Conservation (phyloP, 2,113 vertebrate genomes). For the Triplophysa dalaica region DNA sequence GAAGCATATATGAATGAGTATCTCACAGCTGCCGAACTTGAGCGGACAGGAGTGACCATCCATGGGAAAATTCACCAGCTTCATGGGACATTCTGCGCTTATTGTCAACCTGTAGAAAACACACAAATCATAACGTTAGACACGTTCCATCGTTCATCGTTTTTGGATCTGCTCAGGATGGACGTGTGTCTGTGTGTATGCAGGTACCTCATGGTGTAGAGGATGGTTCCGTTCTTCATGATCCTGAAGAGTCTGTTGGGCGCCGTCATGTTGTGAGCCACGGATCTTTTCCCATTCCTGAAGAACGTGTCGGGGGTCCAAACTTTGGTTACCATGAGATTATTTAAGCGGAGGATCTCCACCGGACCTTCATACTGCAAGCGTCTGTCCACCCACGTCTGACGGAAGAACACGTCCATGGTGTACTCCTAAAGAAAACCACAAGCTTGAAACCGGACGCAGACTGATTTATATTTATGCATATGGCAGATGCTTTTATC, state of each 20-base stretch:
- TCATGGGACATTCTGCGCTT: slow-evolving; percentile 97
- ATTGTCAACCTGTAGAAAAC: slow-evolving; percentile 87
- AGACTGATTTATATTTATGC: too few relatives aligned
- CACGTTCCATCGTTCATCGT: too few relatives aligned
- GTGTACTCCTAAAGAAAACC: slow-evolving; percentile 87
- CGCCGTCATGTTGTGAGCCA: slow-evolving; percentile 97
- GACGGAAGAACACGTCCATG: slow-evolving; percentile 98
- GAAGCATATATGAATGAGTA: slow-evolving; percentile 2
- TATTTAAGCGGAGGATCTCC: slow-evolving; percentile 96
- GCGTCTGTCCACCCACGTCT: slow-evolving; percentile 96
- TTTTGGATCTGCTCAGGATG: too few relatives aligned
- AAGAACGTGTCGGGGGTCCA: slow-evolving; percentile 99
- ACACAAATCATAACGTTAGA: slow-evolving; percentile 5
- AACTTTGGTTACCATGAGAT: slow-evolving; percentile 98
- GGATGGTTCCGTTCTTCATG: slow-evolving; percentile 98
- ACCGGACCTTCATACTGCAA: slow-evolving; percentile 92
- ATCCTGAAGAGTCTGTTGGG: slow-evolving; percentile 98
- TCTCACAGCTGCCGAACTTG: slow-evolving; percentile 99
- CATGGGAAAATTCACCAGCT: slow-evolving; percentile 98
- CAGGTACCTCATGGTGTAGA: slow-evolving; percentile 96
- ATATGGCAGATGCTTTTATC: too few relatives aligned
- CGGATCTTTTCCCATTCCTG: slow-evolving; percentile 96
- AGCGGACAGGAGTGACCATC: slow-evolving; percentile 97
- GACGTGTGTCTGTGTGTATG: background rate
- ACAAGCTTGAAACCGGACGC: slow-evolving; percentile 4